Evolutionary conservation across 1,140 invertebrate species (phyloP).

Genomic region (Phthorimaea operculella): DNA sequence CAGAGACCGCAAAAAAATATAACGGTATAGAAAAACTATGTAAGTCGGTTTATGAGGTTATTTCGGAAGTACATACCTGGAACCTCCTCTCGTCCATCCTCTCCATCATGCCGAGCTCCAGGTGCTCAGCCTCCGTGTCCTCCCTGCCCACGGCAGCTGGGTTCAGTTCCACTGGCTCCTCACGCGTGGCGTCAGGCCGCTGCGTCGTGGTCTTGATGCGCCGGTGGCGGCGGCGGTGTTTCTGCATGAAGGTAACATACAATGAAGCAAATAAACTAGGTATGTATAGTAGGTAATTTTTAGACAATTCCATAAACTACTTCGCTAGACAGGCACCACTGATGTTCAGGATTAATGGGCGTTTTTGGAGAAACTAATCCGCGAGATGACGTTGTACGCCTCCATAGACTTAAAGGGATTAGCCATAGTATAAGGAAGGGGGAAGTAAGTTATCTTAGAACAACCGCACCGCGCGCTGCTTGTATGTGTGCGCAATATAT

Average conservation of each 20-base stretch:
- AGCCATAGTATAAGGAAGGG: too few species aligned
- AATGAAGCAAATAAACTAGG: background rate
- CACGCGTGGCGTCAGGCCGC: conserved; percentile 7
- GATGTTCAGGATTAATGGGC: background rate
- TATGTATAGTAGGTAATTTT: background rate
- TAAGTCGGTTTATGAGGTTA: too few species aligned
- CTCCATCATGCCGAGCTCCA: conserved; percentile 53
- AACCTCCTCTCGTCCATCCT: conserved; percentile 46
- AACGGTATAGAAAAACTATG: too few species aligned
- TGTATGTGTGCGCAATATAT: too few species aligned
- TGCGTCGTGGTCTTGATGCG: conserved; percentile 38
- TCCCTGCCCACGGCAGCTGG: conserved; percentile 10
- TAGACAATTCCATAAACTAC: background rate
- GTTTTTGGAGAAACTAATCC: too few species aligned
- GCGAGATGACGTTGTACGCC: too few species aligned
- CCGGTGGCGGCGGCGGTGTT: conserved; percentile 38
- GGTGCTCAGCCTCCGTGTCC: conserved; percentile 41
- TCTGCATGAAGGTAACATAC: conserved; percentile 6
- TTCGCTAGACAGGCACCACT: background rate
- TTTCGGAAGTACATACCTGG: conserved; percentile 30
- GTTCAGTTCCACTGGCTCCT: background rate
- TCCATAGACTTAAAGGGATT: too few species aligned
- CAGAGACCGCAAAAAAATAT: too few species aligned
- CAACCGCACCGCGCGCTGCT: too few species aligned
- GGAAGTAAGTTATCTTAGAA: too few species aligned